A percentile compares a stretch with the other conserved stretches of the same genome.
phyloP scores from a whole-genome alignment of 2,113 vertebrate genomes.

The Machaerirhynchus nigripectus region DNA sequence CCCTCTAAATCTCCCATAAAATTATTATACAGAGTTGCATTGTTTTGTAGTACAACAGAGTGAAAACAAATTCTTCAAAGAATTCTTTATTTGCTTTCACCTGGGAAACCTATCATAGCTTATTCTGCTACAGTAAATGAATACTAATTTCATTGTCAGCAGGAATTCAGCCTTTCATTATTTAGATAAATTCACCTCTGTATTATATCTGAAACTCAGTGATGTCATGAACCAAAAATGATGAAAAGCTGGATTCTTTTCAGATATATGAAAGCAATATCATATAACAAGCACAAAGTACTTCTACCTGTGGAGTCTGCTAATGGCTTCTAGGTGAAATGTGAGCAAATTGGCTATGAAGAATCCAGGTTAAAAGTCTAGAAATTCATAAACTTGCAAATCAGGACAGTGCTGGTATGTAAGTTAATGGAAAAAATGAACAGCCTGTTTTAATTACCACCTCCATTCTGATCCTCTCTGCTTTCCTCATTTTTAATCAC shows the following conservation, averaged over 20 bases:
- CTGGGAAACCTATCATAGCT: neutral
- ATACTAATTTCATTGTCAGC: constrained; percentile 45
- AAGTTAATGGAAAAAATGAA: constrained; percentile 38
- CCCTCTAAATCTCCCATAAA: neutral
- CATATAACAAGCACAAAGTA: neutral
- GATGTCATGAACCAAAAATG: constrained; percentile 32
- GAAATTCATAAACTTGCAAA: constrained; percentile 66
- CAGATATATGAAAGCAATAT: constrained; percentile 17
- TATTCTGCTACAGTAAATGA: neutral
- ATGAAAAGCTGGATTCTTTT: constrained; percentile 44
- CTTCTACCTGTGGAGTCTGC: constrained; percentile 15
- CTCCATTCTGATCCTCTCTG: constrained; percentile 18
- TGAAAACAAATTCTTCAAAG: neutral
- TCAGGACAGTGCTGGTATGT: neutral
- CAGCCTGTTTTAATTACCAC: constrained; percentile 58
- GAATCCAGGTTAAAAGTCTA: constrained; percentile 55
- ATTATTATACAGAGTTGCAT: neutral
- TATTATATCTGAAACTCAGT: neutral
- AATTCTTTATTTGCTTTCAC: constrained; percentile 1
- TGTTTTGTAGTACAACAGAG: neutral
- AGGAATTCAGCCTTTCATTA: constrained; percentile 43
- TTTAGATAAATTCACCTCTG: constrained; percentile 20
- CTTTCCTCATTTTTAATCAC: constrained; percentile 48
- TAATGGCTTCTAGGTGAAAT: constrained; percentile 41
- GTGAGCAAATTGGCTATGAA: constrained; percentile 14